These are phyloP conservation scores for Lepisosteus oculatus DNA, from an alignment of 2,113 vertebrate species.

Conservation along the genomic window DNA sequence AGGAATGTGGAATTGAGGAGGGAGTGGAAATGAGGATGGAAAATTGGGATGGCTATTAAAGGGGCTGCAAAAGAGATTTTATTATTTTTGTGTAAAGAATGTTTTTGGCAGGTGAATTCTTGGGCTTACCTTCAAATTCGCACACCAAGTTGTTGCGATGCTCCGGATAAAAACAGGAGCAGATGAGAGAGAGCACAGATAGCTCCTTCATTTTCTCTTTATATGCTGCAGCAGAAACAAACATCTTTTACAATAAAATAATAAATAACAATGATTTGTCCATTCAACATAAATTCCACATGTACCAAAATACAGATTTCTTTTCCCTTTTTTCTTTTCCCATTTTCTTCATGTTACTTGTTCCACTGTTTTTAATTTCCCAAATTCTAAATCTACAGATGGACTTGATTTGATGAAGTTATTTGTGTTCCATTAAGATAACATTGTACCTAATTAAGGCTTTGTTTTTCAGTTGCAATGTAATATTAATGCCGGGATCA, in stretches of 20 bases:
- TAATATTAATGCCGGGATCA: background rate
- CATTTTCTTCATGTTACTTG: too few relatives aligned
- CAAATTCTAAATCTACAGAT: background rate
- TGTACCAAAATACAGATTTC: too few relatives aligned
- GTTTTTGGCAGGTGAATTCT: background rate
- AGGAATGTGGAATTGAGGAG: too few relatives aligned
- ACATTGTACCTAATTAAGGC: background rate
- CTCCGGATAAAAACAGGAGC: constrained; percentile 95
- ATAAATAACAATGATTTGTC: background rate
- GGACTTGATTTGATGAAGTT: background rate
- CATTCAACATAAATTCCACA: too few relatives aligned
- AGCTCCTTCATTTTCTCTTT: constrained; percentile 99
- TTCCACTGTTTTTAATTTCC: background rate
- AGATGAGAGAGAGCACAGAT: constrained; percentile 93
- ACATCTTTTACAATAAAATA: background rate
- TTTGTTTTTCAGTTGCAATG: background rate
- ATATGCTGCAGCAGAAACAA: constrained; percentile 76
- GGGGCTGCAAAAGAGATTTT: too few relatives aligned
- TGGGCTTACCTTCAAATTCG: constrained; percentile 84
- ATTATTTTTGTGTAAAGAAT: too few relatives aligned
- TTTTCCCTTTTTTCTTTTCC: too few relatives aligned
- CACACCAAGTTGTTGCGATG: constrained; percentile 82
- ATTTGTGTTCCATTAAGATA: background rate
- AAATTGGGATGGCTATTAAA: too few relatives aligned
- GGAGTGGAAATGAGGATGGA: too few relatives aligned